These are phyloP conservation scores for Chrysotoxum bicinctum DNA, from an alignment of 2,888 invertebrate species.

Conservation along the genomic window DNA sequence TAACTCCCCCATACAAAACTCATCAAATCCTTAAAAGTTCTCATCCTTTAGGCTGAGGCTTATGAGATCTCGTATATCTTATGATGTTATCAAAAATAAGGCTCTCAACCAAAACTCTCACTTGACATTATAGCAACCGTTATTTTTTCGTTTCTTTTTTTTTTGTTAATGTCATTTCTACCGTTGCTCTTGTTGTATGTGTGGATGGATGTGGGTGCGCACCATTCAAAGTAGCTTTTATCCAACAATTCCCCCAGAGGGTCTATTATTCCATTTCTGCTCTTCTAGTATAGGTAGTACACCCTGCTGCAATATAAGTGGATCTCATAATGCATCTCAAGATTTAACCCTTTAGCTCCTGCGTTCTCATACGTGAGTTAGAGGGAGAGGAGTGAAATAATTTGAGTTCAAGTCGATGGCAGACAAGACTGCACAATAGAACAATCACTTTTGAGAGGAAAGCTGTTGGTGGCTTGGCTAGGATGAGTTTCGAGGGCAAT, in stretches of 20 bases:
- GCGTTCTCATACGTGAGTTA: neutral
- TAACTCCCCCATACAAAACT: neutral
- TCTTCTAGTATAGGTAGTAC: constrained; percentile 27
- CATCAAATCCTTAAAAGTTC: constrained; percentile 27
- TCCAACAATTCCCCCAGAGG: constrained; percentile 62
- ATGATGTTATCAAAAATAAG: constrained; percentile 26
- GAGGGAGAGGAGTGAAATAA: constrained; percentile 22
- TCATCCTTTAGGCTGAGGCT: constrained; percentile 11
- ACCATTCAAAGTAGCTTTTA: constrained; percentile 60
- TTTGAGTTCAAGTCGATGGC: constrained; percentile 46
- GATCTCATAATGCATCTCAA: constrained; percentile 69
- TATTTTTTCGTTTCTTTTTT: neutral
- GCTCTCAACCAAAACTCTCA: constrained; percentile 32
- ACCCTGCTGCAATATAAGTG: constrained; percentile 44
- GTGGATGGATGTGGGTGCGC: neutral
- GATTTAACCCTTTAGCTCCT: constrained; percentile 30
- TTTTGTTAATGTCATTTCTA: constrained; percentile 7
- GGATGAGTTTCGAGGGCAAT: constrained; percentile 9
- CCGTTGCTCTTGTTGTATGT: neutral
- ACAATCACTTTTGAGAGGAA: constrained; percentile 34
- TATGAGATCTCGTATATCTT: constrained; percentile 21
- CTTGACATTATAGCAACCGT: constrained; percentile 49
- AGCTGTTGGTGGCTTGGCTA: constrained; percentile 6
- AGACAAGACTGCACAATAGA: constrained; percentile 41
- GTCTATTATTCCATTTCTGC: constrained; percentile 65